These are phyloP conservation scores for Gymnorhina tibicen DNA, from an alignment of 2,113 vertebrate genomes.

Conservation along the genomic window DNA sequence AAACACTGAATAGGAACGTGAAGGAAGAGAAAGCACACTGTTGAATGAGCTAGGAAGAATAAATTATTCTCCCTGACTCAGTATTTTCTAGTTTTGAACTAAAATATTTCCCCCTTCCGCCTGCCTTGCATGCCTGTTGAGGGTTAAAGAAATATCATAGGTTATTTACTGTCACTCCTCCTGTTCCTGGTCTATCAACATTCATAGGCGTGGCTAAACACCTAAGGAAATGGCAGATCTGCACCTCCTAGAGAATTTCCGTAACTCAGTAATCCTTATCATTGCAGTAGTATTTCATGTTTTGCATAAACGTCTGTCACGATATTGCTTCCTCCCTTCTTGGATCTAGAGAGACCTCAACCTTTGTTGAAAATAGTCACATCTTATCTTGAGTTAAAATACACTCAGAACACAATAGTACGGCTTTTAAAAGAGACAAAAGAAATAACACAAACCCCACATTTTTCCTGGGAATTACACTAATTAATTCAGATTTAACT, in stretches of 20 bases:
- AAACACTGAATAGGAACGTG: not conserved
- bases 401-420: not conserved
- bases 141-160: not conserved
- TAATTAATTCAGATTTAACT: not conserved
- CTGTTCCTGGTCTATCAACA: not conserved
- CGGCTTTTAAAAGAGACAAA: not conserved
- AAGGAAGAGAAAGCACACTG: not conserved
- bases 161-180: not conserved
- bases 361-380: not conserved
- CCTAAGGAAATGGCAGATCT: not conserved
- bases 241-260: not conserved
- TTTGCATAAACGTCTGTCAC: not conserved
- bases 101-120: not conserved
- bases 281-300: not conserved
- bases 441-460: not conserved
- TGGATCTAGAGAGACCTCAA: not conserved
- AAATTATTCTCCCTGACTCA: not conserved
- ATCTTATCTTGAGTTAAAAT: not conserved
- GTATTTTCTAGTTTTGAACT: not conserved
- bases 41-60: not conserved
- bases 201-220: not conserved
- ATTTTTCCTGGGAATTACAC: not conserved
- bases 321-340: not conserved
- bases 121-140: not conserved
- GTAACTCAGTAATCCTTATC: not conserved